Base-by-base conservation (phyloP, 2,113 vertebrate species). In the Hyperoodon ampullatus region DNA sequence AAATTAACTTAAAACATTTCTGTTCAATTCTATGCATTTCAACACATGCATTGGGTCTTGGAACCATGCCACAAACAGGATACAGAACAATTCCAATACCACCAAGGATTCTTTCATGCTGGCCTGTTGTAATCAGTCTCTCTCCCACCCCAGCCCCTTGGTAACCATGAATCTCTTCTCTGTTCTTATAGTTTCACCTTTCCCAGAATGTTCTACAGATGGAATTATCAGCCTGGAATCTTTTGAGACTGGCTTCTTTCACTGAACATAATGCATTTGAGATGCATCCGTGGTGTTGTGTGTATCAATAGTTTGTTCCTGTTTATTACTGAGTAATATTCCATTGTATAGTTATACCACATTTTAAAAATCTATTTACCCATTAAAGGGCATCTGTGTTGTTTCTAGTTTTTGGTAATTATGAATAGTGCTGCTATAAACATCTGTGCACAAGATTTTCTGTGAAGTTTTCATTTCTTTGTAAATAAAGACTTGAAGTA, bases 271-370 rank as follows among this genome's bases (percentile, higher is more conserved):
- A 58, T 33, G 50, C 72, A 53, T 47, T 23, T 85, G 82, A 55
- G 61, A 92, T 21, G 42, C 85, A 19, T 19, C 28, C 8, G 39
- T 39, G 39, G 39, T 39, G 39, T 39, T 39, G 39, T 39, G 39
- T 39, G 4, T 55, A 28, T 44, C n/a, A n/a, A 8, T 15, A 47
- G 30, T 70, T 35, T 11, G 1, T 30, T 65, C 60, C 74, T 96
- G 26, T 78, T 86, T 81, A 61, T 74, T 44, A 70, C 55, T 18
- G n/a, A 89, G 72, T 92, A 89, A 72, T 92, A 89, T 26, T 83
- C 61, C 35, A 14, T 4, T 12, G 14, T 3, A 1, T 8, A 13
- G 23, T 4, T 80, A 2, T 6, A 23, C 23, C 42, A 50, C 26
- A 24, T 66, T 87, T 85, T 87, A 24, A 55, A 83, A 53, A 47